Conservation (phyloP, 2,888 invertebrate species). For the Dendrolimus pini region DNA sequence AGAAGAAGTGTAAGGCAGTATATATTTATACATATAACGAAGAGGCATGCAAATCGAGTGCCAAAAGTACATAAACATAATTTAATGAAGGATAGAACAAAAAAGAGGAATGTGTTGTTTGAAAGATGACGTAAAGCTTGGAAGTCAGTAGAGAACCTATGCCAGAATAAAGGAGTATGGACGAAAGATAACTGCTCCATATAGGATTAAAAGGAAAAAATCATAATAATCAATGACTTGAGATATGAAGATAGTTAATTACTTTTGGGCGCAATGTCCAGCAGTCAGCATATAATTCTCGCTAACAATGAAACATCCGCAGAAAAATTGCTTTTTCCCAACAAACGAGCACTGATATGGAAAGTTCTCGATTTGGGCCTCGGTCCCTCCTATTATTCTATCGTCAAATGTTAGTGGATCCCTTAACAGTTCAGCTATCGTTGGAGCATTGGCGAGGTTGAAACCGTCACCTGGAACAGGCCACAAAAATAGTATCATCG, state of each 20-base stretch:
- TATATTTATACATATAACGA: no score
- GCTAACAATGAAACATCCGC: conserved; percentile 67
- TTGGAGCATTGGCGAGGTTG: conserved; percentile 17
- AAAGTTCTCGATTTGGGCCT: conserved; percentile 48
- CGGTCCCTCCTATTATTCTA: conserved; percentile 59
- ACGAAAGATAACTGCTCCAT: no score
- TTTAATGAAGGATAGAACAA: no score
- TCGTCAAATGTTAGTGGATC: conserved; percentile 23
- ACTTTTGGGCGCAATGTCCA: conserved; percentile 67
- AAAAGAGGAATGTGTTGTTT: no score
- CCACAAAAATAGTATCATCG: not conserved
- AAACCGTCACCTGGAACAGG: conserved; percentile 16
- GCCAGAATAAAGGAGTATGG: no score
- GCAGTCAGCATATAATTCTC: conserved; percentile 63
- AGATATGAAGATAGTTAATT: conserved; percentile 16
- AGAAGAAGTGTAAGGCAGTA: no score
- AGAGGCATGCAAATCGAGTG: no score
- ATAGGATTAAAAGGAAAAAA: no score
- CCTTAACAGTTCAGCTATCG: conserved; percentile 17
- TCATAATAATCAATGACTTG: no score
- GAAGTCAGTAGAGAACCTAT: no score
- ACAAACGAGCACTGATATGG: conserved; percentile 66
- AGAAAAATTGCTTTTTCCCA: conserved; percentile 56
- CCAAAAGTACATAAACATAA: no score
- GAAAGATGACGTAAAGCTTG: no score